phyloP scores from a whole-genome alignment of 2,888 invertebrate species.

The Mythimna pallens region DNA sequence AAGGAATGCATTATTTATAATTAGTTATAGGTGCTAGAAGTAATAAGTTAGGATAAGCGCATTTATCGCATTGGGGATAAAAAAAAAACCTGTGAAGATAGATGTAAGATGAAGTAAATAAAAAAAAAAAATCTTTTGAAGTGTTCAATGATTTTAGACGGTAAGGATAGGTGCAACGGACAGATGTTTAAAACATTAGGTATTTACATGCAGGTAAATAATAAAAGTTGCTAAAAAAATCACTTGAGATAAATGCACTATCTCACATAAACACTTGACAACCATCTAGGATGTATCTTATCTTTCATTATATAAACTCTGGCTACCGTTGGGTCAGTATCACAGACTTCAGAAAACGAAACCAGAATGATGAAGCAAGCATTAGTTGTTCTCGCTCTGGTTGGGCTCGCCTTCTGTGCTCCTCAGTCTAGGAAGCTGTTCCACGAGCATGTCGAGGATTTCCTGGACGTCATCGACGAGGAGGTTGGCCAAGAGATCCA shows the following conservation, averaged over 20 bases:
- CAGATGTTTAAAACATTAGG: too few species aligned
- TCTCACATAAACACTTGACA: conserved; percentile 54
- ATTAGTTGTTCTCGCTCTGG: conserved; percentile 70
- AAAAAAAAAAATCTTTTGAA: too few species aligned
- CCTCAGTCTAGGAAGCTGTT: conserved; percentile 80
- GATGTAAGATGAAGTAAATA: too few species aligned
- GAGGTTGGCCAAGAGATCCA: conserved; percentile 70
- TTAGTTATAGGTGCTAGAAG: too few species aligned
- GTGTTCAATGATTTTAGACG: too few species aligned
- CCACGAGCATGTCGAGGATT: conserved; percentile 82
- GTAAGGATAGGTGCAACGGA: too few species aligned
- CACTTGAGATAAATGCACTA: conserved; percentile 44
- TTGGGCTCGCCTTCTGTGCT: conserved; percentile 72
- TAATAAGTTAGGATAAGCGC: too few species aligned
- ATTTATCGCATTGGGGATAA: too few species aligned
- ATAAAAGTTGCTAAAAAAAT: conserved; percentile 21
- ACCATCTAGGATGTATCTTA: conserved; percentile 48
- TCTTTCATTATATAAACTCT: conserved; percentile 66
- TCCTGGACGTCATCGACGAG: conserved; percentile 73
- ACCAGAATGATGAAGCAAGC: conserved; percentile 74
- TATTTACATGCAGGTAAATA: not conserved
- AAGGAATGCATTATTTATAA: too few species aligned
- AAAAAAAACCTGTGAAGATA: too few species aligned
- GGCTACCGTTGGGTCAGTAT: conserved; percentile 17
- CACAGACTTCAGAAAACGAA: conserved; percentile 59